phyloP scores from a whole-genome alignment of 2,113 vertebrate genomes.

The Cavia aperea region DNA sequence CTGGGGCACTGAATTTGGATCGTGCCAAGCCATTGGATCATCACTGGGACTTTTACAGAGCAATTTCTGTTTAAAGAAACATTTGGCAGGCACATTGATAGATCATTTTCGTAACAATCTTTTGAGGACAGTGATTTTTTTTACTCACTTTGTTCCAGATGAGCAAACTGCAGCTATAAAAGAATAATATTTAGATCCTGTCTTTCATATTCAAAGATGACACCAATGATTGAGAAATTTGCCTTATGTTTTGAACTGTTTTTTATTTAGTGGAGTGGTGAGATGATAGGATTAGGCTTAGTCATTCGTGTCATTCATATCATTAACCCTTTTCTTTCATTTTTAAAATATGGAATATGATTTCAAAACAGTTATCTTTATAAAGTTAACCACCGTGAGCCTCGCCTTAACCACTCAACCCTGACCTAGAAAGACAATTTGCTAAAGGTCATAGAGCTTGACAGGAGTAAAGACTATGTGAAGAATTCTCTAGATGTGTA shows the following conservation, averaged over 20 bases:
- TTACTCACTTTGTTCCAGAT: constrained; percentile 51
- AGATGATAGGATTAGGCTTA: constrained; percentile 41
- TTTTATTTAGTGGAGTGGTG: constrained; percentile 3
- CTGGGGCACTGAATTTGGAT: constrained; percentile 32
- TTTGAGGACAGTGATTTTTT: constrained; percentile 45
- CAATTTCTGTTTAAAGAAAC: constrained; percentile 55
- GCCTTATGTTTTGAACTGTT: constrained; percentile 40
- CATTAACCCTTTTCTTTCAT: neutral
- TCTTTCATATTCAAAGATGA: constrained; percentile 47
- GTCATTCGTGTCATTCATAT: constrained; percentile 31
- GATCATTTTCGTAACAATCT: constrained; percentile 53
- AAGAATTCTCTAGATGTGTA: constrained; percentile 27
- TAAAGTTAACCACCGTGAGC: constrained; percentile 25
- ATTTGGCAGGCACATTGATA: constrained; percentile 58
- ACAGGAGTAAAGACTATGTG: neutral
- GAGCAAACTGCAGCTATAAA: constrained; percentile 50
- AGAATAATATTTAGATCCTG: constrained; percentile 45
- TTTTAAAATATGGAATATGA: constrained; percentile 6
- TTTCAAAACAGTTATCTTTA: constrained; percentile 38
- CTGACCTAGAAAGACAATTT: constrained; percentile 47
- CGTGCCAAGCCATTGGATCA: constrained; percentile 52
- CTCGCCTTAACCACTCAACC: constrained; percentile 38
- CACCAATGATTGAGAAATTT: constrained; percentile 28
- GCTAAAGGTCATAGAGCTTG: constrained; percentile 39
- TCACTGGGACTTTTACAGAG: constrained; percentile 35